These are phyloP conservation scores for Eupeodes corollae DNA, from an alignment of 1,140 invertebrate genomes.

Conservation along the genomic window DNA sequence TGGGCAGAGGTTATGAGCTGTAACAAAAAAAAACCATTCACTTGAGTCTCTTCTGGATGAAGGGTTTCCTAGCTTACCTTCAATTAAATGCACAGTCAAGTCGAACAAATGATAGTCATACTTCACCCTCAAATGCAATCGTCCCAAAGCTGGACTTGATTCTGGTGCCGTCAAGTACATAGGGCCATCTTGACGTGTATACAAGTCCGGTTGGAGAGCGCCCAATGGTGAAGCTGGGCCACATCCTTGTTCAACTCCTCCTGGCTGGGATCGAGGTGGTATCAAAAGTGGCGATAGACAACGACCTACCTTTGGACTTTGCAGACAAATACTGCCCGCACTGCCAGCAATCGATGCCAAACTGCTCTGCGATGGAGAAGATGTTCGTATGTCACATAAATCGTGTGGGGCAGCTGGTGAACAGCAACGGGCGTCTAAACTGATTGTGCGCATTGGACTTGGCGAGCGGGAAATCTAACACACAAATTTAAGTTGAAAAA, in stretches of 20 bases:
- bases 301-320: constrained; percentile 33
- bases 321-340: constrained; percentile 38
- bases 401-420: constrained; percentile 39
- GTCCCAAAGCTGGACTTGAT: constrained; percentile 49
- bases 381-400: constrained; percentile 31
- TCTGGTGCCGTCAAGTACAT: constrained; percentile 53
- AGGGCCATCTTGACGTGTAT: constrained; percentile 60
- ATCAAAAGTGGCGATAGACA: constrained; percentile 62
- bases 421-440: constrained; percentile 53
- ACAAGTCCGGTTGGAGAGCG: constrained; percentile 76
- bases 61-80: constrained; percentile 47
- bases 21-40: constrained; percentile 12
- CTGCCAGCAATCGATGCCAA: constrained; percentile 44
- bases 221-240: constrained; percentile 61
- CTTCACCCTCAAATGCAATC: constrained; percentile 71
- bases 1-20: constrained; percentile 69
- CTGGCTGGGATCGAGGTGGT: constrained; percentile 42
- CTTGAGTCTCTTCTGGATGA: background rate
- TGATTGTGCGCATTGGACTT: constrained; percentile 61
- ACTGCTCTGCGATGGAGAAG: constrained; percentile 46
- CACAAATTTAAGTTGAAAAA: background rate
- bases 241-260: constrained; percentile 33
- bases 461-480: constrained; percentile 47
- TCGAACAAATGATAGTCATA: constrained; percentile 85
- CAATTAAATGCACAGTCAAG: constrained; percentile 75